Conservation (phyloP, 2,888 invertebrate genomes). For the Heliconius sara region DNA sequence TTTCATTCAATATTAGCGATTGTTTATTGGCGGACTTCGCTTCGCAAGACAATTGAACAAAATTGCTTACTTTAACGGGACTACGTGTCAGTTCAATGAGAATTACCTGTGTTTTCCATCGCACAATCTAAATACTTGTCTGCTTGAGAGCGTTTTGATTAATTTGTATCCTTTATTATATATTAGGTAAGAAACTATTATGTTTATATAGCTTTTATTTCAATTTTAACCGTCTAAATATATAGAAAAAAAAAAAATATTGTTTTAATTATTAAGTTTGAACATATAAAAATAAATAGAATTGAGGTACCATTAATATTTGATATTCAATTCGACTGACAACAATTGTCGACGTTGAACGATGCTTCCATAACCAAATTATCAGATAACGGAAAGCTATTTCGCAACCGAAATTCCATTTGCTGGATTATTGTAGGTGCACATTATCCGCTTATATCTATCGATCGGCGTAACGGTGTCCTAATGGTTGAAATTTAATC, state of each 20-base stretch:
- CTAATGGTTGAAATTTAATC: constrained; percentile 83
- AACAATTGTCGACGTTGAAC: constrained; percentile 24
- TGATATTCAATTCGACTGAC: constrained; percentile 4
- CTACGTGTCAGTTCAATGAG: constrained; percentile 55
- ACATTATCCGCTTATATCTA: constrained; percentile 72
- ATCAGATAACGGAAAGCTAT: constrained; percentile 54
- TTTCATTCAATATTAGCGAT: constrained; percentile 83
- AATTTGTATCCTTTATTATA: constrained; percentile 18
- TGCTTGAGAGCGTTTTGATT: constrained; percentile 34
- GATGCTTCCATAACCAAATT: constrained; percentile 39
- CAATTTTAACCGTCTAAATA: neutral
- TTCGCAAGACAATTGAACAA: constrained; percentile 79
- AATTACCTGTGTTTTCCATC: constrained; percentile 47
- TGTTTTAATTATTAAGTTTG: too few species aligned
- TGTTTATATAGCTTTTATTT: neutral
- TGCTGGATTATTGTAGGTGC: constrained; percentile 70
- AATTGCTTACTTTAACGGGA: constrained; percentile 75
- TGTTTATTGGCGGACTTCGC: constrained; percentile 78
- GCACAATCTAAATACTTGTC: constrained; percentile 37
- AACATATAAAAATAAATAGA: neutral
- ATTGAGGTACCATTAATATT: neutral
- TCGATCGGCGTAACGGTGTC: constrained; percentile 75
- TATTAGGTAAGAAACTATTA: neutral
- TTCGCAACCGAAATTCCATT: constrained; percentile 70
- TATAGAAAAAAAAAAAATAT: neutral